A percentile compares a stretch with the other conserved stretches of the same genome.
phyloP scores from a whole-genome alignment of 2,888 invertebrate genomes.

The Agriotes lineatus region DNA sequence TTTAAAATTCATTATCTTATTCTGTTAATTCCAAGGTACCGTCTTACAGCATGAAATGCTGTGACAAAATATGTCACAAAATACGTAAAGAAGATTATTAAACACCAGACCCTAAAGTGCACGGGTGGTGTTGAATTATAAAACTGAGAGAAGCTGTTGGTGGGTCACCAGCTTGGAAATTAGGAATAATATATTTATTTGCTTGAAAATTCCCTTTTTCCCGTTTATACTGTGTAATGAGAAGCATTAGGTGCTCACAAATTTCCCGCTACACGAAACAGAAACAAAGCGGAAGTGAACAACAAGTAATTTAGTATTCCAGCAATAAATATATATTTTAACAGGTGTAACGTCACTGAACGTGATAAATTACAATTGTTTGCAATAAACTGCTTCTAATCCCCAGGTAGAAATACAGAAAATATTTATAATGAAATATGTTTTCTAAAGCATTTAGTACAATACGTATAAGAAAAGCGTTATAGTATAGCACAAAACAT shows the following conservation, averaged over 20 bases:
- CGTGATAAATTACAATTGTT: neutral
- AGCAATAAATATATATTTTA: neutral
- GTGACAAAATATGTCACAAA: neutral
- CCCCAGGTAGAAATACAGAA: no score
- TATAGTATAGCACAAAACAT: no score
- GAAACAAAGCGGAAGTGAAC: slow-evolving; percentile 13
- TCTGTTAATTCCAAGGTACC: neutral
- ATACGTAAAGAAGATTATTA: slow-evolving; percentile 3
- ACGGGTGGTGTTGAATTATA: slow-evolving; percentile 13
- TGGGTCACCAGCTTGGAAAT: slow-evolving; percentile 12
- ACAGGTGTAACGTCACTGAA: neutral
- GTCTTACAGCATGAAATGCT: neutral
- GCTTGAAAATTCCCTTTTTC: slow-evolving; percentile 11
- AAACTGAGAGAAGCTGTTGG: slow-evolving; percentile 9
- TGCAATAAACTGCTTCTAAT: neutral
- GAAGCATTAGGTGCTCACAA: slow-evolving; percentile 11
- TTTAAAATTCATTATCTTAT: neutral
- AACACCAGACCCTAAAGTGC: neutral
- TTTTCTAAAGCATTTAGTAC: no score
- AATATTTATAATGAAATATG: no score
- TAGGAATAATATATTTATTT: slow-evolving; percentile 20
- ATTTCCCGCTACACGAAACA: slow-evolving; percentile 5
- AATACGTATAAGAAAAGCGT: no score
- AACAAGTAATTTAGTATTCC: slow-evolving; percentile 1
- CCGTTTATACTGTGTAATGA: slow-evolving; percentile 7